Percentiles rank a stretch among this genome's conserved stretches.
Conservation (phyloP, 2,888 invertebrate species). For the Drosophila formosana region DNA sequence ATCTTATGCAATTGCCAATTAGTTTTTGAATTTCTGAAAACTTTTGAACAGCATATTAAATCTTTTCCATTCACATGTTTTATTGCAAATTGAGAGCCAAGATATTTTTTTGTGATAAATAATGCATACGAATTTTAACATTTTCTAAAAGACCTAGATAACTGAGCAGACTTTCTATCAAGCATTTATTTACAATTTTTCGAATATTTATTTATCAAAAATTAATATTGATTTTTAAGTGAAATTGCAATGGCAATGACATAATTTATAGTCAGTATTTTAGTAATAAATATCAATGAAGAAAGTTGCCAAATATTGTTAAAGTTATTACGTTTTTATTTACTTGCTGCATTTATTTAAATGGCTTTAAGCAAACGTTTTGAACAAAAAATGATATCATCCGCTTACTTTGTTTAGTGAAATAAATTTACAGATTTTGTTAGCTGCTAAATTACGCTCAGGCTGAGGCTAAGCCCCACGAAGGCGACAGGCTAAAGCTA, state of each 20-base stretch:
- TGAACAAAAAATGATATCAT: background rate
- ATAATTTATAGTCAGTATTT: background rate
- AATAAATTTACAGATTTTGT: constrained; percentile 42
- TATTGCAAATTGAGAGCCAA: background rate
- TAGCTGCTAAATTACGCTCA: constrained; percentile 23
- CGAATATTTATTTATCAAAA: background rate
- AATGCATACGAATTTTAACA: background rate
- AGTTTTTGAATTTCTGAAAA: constrained; percentile 7
- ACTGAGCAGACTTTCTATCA: background rate
- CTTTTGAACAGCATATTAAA: constrained; percentile 2
- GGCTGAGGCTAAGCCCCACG: constrained; percentile 16
- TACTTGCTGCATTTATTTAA: background rate
- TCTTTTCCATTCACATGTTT: background rate
- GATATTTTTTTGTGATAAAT: background rate
- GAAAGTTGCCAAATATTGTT: background rate
- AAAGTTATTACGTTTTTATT: background rate
- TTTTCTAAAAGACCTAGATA: background rate
- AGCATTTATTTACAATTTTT: background rate
- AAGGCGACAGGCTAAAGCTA: constrained; percentile 22
- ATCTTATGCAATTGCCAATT: constrained; percentile 4
- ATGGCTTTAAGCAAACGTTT: background rate
- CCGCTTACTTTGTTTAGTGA: constrained; percentile 12
- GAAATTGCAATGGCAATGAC: background rate
- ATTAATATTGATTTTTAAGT: background rate
- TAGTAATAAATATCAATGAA: no score